Evolutionary conservation across 2,113 vertebrate species (phyloP).

Genomic region (Perognathus longimembris): DNA sequence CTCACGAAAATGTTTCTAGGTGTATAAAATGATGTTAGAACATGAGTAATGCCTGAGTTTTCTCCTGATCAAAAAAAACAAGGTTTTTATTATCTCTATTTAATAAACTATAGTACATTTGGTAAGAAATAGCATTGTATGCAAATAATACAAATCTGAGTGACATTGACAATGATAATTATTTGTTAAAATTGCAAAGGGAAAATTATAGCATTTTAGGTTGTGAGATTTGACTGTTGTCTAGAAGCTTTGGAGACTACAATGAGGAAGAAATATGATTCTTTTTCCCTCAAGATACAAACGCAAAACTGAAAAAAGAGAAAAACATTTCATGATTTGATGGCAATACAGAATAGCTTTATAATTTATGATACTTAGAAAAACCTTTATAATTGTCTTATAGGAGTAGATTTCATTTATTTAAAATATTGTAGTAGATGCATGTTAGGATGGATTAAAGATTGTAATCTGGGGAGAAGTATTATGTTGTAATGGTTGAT

Average conservation of each 20-base stretch:
- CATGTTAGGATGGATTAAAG: background rate
- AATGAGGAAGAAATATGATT: background rate
- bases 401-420: slow-evolving; percentile 40
- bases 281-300: background rate
- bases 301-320: background rate
- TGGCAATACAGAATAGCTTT: background rate
- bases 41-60: background rate
- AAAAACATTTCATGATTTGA: background rate
- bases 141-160: background rate
- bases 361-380: background rate
- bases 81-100: background rate
- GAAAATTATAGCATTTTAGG: background rate
- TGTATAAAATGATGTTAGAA: background rate
- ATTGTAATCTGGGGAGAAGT: background rate
- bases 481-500: background rate
- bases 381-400: background rate
- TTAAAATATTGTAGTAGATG: background rate
- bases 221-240: background rate
- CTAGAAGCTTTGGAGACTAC: background rate
- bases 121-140: background rate
- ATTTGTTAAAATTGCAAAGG: background rate
- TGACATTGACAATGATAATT: background rate
- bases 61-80: background rate
- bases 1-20: background rate
- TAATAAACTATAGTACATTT: background rate